Evolutionary conservation across 2,888 invertebrate genomes (phyloP).

Genomic region (Limnephilus rhombicus): DNA sequence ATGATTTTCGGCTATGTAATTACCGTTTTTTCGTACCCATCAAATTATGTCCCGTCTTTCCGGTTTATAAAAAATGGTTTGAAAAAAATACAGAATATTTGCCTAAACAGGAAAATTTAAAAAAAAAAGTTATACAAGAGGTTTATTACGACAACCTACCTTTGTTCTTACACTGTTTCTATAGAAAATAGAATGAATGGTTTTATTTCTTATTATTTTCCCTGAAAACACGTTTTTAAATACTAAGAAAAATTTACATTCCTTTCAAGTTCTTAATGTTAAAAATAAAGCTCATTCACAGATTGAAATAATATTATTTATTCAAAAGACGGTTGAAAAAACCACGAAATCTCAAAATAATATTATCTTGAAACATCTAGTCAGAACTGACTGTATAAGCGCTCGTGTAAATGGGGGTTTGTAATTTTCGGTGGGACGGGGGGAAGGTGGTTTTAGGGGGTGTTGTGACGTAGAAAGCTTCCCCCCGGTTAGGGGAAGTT

Average conservation of each 20-base stretch:
- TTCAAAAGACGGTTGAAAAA: neutral
- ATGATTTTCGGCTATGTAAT: no score
- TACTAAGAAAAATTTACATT: neutral
- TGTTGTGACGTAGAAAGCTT: slow-evolving; percentile 50
- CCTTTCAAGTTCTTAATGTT: neutral
- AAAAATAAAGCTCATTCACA: neutral
- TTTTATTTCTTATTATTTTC: neutral
- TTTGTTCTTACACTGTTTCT: neutral
- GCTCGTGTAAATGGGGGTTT: slow-evolving; percentile 10
- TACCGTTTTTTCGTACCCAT: no score
- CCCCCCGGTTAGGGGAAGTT: neutral
- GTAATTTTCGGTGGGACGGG: slow-evolving; percentile 36
- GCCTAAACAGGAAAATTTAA: no score
- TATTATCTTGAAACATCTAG: neutral
- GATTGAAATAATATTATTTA: neutral
- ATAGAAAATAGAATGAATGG: neutral
- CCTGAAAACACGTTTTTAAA: neutral
- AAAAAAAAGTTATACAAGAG: no score
- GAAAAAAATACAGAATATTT: no score
- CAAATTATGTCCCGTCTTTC: no score
- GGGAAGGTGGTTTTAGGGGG: neutral
- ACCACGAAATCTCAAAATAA: neutral
- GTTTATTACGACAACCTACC: neutral
- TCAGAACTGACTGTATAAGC: slow-evolving; percentile 25
- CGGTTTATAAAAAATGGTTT: no score